A percentile compares a stretch with the other conserved stretches of the same genome.
Conservation (phyloP, 2,113 vertebrate species). For the Sinocyclocheilus rhinocerous region DNA sequence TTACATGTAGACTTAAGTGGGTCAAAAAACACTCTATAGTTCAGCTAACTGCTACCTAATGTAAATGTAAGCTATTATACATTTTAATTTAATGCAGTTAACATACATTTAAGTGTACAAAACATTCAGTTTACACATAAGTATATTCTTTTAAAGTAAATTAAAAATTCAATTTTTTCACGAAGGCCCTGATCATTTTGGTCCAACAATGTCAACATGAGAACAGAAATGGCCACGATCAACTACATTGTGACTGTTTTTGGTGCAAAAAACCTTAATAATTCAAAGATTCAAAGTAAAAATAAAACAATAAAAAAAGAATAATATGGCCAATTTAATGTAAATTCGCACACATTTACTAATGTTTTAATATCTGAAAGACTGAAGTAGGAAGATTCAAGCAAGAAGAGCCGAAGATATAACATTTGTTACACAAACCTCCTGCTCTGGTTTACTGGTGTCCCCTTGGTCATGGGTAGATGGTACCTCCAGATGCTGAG, state of each 20-base stretch:
- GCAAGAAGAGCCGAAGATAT: neutral
- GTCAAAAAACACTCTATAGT: no score
- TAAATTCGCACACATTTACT: neutral
- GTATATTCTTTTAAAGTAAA: no score
- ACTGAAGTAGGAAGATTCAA: neutral
- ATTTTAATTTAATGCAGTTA: no score
- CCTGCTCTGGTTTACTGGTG: conserved; percentile 60
- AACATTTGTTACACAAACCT: conserved; percentile 64
- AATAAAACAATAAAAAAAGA: neutral
- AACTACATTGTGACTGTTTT: neutral
- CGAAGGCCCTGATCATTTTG: neutral
- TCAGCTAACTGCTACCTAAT: no score
- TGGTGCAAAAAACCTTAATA: neutral
- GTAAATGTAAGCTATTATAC: no score
- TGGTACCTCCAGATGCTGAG: conserved; percentile 70
- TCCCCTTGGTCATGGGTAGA: conserved; percentile 63
- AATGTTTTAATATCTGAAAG: neutral
- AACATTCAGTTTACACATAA: no score
- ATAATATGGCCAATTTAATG: neutral
- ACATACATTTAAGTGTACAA: no score
- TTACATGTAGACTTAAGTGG: no score
- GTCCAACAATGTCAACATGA: neutral
- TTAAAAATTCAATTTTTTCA: neutral
- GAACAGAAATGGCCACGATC: neutral
- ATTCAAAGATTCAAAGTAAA: neutral